These are phyloP conservation scores for Hydrozoanthus gracilis DNA, from an alignment of 92 coral and sea anemone genomes.

Conservation along the genomic window DNA sequence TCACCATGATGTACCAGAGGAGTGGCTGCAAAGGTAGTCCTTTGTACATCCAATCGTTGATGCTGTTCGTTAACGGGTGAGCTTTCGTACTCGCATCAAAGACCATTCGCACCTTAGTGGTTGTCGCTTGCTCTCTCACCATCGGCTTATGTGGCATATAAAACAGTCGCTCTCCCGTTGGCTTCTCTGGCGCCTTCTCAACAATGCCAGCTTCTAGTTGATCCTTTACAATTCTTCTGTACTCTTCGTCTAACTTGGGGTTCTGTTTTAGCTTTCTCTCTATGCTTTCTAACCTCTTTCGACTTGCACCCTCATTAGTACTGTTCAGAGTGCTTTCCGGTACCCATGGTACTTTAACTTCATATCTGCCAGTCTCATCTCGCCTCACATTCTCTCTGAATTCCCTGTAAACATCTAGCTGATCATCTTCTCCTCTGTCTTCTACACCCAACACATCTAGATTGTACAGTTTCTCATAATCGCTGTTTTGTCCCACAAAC, in stretches of 20 bases:
- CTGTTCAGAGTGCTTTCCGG: slow-evolving; percentile 64
- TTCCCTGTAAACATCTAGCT: too few relatives aligned
- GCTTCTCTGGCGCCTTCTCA: slow-evolving; percentile 56
- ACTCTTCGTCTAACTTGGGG: neutral
- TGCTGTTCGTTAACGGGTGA: slow-evolving; percentile 26
- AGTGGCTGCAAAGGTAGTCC: neutral
- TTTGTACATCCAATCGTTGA: slow-evolving; percentile 33
- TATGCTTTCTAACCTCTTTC: slow-evolving; percentile 52
- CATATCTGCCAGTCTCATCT: slow-evolving; percentile 55
- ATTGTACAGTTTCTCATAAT: slow-evolving; percentile 63
- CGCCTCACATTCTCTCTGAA: too few relatives aligned
- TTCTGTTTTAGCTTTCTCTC: slow-evolving; percentile 52
- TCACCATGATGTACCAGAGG: slow-evolving; percentile 52
- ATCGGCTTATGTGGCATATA: slow-evolving; percentile 68
- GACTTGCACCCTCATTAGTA: slow-evolving; percentile 62
- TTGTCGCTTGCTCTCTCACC: slow-evolving; percentile 61
- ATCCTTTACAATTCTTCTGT: slow-evolving; percentile 44
- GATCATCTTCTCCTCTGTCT: slow-evolving; percentile 52
- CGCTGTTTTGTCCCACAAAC: slow-evolving; percentile 49
- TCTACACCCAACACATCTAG: slow-evolving; percentile 57
- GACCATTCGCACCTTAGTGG: slow-evolving; percentile 54
- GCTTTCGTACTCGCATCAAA: neutral
- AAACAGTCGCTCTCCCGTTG: slow-evolving; percentile 60
- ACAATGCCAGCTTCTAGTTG: slow-evolving; percentile 60
- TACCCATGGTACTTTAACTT: slow-evolving; percentile 72